phyloP scores from a whole-genome alignment of 2,888 invertebrate species.

The Nymphalis polychloros region DNA sequence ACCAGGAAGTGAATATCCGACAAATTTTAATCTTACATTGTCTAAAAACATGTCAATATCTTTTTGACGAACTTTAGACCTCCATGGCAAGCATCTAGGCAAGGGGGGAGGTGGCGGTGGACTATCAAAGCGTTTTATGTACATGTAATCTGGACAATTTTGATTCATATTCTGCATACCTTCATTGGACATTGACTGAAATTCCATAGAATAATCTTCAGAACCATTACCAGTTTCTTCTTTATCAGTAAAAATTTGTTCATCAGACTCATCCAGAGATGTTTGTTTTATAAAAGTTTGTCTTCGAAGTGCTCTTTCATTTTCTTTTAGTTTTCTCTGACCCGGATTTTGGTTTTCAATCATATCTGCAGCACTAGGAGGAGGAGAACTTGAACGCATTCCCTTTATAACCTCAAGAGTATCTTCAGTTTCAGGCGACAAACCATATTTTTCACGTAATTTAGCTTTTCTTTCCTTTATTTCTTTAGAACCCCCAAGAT shows the following conservation, averaged over 20 bases:
- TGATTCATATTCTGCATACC: conserved; percentile 61
- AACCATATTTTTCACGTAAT: conserved; percentile 85
- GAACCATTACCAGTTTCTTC: conserved; percentile 83
- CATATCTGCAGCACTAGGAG: conserved; percentile 94
- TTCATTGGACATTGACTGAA: conserved; percentile 77
- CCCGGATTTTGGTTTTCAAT: conserved; percentile 92
- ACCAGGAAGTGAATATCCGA: conserved; percentile 94
- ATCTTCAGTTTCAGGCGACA: conserved; percentile 93
- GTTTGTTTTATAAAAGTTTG: conserved; percentile 95
- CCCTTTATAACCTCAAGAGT: conserved; percentile 95
- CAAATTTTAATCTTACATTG: conserved; percentile 95
- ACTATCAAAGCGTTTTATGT: conserved; percentile 72
- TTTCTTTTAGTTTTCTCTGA: conserved; percentile 79
- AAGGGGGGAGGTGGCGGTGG: conserved; percentile 74
- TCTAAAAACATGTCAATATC: conserved; percentile 97
- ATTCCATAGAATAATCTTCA: conserved; percentile 83
- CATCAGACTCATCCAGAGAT: conserved; percentile 90
- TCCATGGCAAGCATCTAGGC: conserved; percentile 92
- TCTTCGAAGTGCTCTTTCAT: conserved; percentile 85
- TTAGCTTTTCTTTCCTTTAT: conserved; percentile 88
- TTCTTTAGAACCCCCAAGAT: conserved; percentile 94
- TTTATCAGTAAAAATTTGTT: conserved; percentile 87
- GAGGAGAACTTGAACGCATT: conserved; percentile 97
- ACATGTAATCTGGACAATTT: conserved; percentile 70
- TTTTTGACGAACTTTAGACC: conserved; percentile 96